These are phyloP conservation scores for Chaetodon trifasciatus DNA, from an alignment of 2,797 vertebrate genomes.

Conservation along the genomic window DNA sequence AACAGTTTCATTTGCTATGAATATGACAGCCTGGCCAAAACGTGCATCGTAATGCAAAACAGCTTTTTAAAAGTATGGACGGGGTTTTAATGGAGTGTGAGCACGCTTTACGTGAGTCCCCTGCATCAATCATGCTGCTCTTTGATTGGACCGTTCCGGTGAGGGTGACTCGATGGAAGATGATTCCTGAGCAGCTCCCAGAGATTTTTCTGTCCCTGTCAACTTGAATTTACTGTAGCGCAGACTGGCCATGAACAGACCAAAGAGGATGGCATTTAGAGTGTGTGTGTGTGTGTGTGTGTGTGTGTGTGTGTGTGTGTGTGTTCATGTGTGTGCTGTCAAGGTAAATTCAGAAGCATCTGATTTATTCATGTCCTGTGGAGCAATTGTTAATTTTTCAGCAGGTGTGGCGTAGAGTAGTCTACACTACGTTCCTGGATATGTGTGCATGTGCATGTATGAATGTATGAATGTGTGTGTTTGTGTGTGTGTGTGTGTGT, in stretches of 20 bases:
- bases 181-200: constrained; percentile 38
- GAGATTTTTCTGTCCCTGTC: constrained; percentile 67
- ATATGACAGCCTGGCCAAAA: not conserved
- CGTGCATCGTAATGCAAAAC: not conserved
- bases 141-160: constrained; percentile 9
- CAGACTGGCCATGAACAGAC: constrained; percentile 1
- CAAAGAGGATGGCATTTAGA: constrained; percentile 34
- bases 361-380: constrained; percentile 77
- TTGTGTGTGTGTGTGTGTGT: not conserved
- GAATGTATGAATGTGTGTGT: not conserved
- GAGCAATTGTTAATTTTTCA: constrained; percentile 70
- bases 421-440: not conserved
- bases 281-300: constrained; percentile 4
- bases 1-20: not conserved
- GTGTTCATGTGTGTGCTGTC: constrained; percentile 35
- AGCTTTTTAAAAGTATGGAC: not conserved
- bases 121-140: constrained; percentile 2
- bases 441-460: not conserved
- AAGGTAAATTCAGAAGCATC: constrained; percentile 62
- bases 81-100: not conserved
- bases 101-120: constrained; percentile 4
- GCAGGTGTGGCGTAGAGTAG: not conserved
- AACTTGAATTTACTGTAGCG: constrained; percentile 41
- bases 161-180: constrained; percentile 14
- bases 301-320: constrained; percentile 15